A percentile compares a stretch with the other conserved stretches of the same genome.
phyloP scores from a whole-genome alignment of 2,113 vertebrate species.

The Grammomys surdaster region DNA sequence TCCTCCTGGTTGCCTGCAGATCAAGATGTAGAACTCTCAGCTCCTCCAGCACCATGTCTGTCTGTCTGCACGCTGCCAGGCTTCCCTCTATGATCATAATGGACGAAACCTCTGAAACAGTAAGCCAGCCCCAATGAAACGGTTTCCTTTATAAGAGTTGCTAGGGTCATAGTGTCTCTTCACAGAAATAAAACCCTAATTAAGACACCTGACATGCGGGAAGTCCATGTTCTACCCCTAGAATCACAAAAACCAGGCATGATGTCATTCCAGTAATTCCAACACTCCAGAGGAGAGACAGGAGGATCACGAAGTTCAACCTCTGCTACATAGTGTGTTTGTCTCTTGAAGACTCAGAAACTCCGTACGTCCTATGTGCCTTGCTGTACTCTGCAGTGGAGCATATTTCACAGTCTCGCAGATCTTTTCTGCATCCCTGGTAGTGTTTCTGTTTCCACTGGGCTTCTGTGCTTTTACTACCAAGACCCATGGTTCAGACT shows the following conservation, averaged over 20 bases:
- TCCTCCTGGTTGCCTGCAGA: no score
- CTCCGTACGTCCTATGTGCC: neutral
- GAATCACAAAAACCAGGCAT: neutral
- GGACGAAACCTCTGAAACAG: no score
- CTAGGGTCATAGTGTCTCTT: no score
- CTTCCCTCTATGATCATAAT: neutral
- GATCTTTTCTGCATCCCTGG: neutral
- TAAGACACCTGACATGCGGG: no score
- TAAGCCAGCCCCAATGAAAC: no score
- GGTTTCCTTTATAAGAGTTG: no score
- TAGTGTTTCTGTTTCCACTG: neutral
- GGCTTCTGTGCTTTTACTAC: neutral
- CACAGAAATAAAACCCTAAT: no score
- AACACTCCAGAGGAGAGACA: neutral
- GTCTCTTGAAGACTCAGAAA: neutral
- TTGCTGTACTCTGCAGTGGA: neutral
- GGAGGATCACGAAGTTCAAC: neutral
- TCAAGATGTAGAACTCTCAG: no score
- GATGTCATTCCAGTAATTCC: no score
- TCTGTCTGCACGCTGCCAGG: neutral
- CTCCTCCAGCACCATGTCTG: no score
- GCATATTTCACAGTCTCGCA: neutral
- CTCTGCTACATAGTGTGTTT: neutral
- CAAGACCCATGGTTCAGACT: neutral
- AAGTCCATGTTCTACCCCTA: neutral